A percentile compares a stretch with the other conserved stretches of the same genome.
These are phyloP conservation scores for Paramisgurnus dabryanus DNA, from an alignment of 2,113 vertebrate genomes.

Conservation along the genomic window DNA sequence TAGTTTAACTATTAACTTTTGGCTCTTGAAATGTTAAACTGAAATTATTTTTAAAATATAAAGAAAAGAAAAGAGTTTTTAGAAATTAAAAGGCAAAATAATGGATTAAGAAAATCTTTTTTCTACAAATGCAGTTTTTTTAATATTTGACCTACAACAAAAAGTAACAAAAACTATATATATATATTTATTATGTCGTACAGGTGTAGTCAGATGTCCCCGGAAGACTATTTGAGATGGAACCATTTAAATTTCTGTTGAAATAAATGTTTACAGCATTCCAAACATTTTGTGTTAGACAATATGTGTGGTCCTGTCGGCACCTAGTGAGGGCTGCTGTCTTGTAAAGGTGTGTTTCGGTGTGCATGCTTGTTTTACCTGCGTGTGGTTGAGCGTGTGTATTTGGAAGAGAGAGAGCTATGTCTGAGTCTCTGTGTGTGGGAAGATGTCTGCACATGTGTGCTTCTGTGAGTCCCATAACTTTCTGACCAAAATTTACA, in stretches of 20 bases:
- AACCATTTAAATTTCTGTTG: conserved; percentile 63
- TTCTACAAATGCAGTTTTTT: too few species aligned
- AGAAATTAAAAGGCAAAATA: too few species aligned
- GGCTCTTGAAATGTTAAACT: too few species aligned
- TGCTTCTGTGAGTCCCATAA: conserved; percentile 18
- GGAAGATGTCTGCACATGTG: conserved; percentile 25
- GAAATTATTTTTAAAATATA: too few species aligned
- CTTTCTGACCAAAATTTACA: conserved; percentile 21
- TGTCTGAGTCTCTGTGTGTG: conserved; percentile 21
- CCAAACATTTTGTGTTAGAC: conserved; percentile 72
- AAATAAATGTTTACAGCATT: conserved; percentile 80
- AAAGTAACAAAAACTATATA: too few species aligned
- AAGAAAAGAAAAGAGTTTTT: too few species aligned
- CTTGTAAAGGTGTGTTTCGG: conserved; percentile 66
- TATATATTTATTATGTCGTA: conserved; percentile 45
- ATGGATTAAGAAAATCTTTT: too few species aligned
- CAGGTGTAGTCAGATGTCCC: conserved; percentile 42
- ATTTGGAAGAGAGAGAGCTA: conserved; percentile 6
- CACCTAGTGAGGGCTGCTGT: conserved; percentile 67
- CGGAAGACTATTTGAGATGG: conserved; percentile 47
- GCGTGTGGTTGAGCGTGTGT: conserved; percentile 29
- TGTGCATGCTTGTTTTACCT: conserved; percentile 55
- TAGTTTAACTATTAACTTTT: too few species aligned
- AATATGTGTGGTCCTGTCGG: conserved; percentile 78
- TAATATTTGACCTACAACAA: too few species aligned